A percentile compares a stretch with the other conserved stretches of the same genome.
These are phyloP conservation scores for Dolichotis patagonum DNA, from an alignment of 2,113 vertebrate species.

Conservation along the genomic window DNA sequence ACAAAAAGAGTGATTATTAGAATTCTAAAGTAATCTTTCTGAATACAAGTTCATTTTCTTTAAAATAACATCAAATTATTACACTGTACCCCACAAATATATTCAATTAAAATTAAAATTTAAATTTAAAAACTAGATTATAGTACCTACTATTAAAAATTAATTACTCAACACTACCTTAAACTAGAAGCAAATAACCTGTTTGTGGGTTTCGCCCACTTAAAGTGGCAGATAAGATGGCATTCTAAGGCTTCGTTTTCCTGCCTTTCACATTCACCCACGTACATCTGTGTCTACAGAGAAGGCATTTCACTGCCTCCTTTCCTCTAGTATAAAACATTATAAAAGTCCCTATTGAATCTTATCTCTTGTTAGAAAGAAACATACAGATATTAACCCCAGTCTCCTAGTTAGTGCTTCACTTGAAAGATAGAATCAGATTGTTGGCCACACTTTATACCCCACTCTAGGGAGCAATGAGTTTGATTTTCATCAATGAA, in stretches of 20 bases:
- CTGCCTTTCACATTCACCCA: slow-evolving; percentile 61
- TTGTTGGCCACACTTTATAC: background rate
- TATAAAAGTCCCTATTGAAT: background rate
- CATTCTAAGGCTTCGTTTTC: slow-evolving; percentile 42
- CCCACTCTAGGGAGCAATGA: background rate
- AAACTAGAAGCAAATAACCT: slow-evolving; percentile 10
- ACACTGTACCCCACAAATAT: background rate
- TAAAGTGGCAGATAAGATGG: slow-evolving; percentile 37
- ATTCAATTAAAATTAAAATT: background rate
- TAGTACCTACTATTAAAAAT: background rate
- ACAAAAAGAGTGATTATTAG: background rate
- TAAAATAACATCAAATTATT: background rate
- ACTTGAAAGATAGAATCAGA: background rate
- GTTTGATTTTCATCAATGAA: background rate
- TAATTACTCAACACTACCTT: background rate
- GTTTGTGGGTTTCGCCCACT: slow-evolving; percentile 35
- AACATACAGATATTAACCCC: background rate
- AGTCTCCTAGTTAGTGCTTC: background rate
- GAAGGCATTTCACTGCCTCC: slow-evolving; percentile 7
- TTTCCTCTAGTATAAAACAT: slow-evolving; percentile 36
- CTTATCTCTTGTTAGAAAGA: background rate
- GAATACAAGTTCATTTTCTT: slow-evolving; percentile 23
- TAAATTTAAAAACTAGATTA: background rate
- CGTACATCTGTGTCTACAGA: slow-evolving; percentile 36
- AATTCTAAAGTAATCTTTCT: slow-evolving; percentile 3